A percentile compares a stretch with the other conserved stretches of the same genome.
These are phyloP conservation scores for Bambusicola thoracicus DNA, from an alignment of 2,113 vertebrate genomes.

Conservation along the genomic window DNA sequence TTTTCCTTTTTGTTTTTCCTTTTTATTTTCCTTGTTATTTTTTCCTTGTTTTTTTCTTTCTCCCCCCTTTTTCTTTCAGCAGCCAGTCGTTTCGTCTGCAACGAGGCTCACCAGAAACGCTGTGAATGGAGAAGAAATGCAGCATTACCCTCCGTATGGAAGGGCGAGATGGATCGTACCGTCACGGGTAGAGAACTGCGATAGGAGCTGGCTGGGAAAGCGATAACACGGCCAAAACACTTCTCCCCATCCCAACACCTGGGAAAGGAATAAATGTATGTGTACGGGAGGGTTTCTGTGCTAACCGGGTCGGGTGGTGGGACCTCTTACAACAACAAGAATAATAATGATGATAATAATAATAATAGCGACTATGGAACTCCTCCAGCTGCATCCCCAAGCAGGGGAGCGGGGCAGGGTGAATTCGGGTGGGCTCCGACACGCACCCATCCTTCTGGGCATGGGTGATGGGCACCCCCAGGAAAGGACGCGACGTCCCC, in stretches of 20 bases:
- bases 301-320: not conserved
- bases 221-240: not conserved
- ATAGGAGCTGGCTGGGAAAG: not conserved
- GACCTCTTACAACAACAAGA: not conserved
- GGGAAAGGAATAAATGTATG: not conserved
- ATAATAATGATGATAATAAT: too few relatives aligned
- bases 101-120: not conserved
- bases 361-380: too few relatives aligned
- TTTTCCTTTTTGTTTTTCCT: not conserved
- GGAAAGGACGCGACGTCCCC: not conserved
- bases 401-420: not conserved
- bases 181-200: not conserved
- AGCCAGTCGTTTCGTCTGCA: not conserved
- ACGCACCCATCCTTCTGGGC: not conserved
- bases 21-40: not conserved
- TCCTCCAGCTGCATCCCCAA: not conserved
- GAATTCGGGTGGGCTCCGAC: not conserved
- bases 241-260: not conserved
- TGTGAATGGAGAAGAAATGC: not conserved
- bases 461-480: not conserved
- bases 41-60: too few relatives aligned
- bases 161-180: not conserved
- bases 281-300: rapidly evolving
- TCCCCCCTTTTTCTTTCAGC: not conserved
- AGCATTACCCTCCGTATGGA: not conserved